Percentiles rank a stretch among this genome's conserved stretches.
These are phyloP conservation scores for Peromyscus aztecus DNA, from an alignment of 2,797 vertebrate species.

Conservation along the genomic window DNA sequence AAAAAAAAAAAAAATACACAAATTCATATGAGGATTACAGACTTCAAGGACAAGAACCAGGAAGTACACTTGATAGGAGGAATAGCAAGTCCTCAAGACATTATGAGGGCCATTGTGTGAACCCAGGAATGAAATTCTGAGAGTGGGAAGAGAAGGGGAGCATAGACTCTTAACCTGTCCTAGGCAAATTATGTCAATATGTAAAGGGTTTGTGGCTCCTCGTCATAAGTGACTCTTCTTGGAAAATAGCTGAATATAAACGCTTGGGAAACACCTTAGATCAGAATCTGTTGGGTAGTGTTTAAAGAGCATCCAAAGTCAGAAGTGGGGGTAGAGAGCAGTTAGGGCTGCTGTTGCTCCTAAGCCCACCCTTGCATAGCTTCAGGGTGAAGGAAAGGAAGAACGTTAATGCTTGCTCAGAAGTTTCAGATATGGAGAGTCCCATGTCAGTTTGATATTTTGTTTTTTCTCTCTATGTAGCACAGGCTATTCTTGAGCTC, in stretches of 20 bases:
- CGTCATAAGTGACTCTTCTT: conserved; percentile 9
- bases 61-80: conserved; percentile 17
- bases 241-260: background rate
- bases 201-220: background rate
- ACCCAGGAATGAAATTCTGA: background rate
- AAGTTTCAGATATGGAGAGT: background rate
- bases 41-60: background rate
- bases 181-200: background rate
- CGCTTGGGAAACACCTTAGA: background rate
- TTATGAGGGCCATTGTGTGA: background rate
- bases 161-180: background rate
- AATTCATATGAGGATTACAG: background rate
- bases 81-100: background rate
- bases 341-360: background rate
- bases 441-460: background rate
- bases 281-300: conserved; percentile 4
- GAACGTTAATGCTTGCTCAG: background rate
- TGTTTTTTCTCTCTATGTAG: background rate
- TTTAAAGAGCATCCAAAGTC: conserved; percentile 8
- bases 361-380: background rate
- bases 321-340: background rate
- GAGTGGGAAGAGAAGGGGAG: background rate
- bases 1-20: background rate
- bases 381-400: conserved; percentile 15
- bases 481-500: background rate